A percentile compares a stretch with the other conserved stretches of the same genome.
These are phyloP conservation scores for Leptobrachium leishanense DNA, from an alignment of 2,113 vertebrate genomes.

Conservation along the genomic window DNA sequence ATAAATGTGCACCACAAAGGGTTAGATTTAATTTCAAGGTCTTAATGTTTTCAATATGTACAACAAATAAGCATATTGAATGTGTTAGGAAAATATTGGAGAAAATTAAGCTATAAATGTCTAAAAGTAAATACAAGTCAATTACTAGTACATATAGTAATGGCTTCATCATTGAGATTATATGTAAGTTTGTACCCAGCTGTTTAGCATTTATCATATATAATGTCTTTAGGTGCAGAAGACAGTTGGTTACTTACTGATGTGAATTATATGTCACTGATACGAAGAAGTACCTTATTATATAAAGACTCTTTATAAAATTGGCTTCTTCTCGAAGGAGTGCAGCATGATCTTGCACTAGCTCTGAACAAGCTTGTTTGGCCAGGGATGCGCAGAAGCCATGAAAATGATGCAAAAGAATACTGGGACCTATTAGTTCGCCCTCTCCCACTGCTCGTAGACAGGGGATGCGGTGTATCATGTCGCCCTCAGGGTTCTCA, in stretches of 20 bases:
- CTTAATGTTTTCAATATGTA: conserved; percentile 4
- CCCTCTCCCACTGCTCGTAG: too few species aligned
- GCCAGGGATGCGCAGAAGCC: too few species aligned
- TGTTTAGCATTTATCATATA: conserved; percentile 54
- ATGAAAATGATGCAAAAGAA: too few species aligned
- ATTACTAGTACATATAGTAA: conserved; percentile 58
- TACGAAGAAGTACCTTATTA: too few species aligned
- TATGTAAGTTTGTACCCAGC: conserved; percentile 50
- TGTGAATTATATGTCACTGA: not conserved
- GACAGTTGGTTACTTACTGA: conserved; percentile 48
- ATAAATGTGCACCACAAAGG: not conserved
- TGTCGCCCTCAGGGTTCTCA: too few species aligned
- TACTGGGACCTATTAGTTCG: too few species aligned
- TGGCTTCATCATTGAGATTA: conserved; percentile 53
- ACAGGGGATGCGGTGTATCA: too few species aligned
- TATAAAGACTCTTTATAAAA: too few species aligned
- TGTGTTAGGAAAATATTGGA: not conserved
- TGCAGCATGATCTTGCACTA: too few species aligned
- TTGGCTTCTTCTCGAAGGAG: too few species aligned
- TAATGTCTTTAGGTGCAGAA: conserved; percentile 59
- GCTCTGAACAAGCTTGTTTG: too few species aligned
- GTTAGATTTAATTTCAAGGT: not conserved
- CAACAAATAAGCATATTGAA: not conserved
- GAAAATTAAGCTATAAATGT: conserved; percentile 43
- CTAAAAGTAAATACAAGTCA: conserved; percentile 54